A percentile compares a stretch with the other conserved stretches of the same genome.
Conservation (phyloP, 2,113 vertebrate genomes). For the Cettia cetti region DNA sequence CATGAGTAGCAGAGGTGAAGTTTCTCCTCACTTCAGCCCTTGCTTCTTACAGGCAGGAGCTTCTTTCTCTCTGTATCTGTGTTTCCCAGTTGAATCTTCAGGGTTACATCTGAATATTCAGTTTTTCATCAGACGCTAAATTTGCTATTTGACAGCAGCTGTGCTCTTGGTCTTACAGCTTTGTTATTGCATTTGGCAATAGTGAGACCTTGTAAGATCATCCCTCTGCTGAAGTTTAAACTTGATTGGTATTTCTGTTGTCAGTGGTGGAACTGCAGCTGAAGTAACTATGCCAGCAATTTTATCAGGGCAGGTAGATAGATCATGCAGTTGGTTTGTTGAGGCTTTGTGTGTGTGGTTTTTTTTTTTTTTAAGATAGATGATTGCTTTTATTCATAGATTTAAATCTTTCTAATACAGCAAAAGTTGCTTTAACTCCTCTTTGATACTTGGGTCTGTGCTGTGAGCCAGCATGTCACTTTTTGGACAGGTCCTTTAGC, state of each 20-base stretch:
- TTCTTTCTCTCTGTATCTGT: fast-evolving
- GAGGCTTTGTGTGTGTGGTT: neutral
- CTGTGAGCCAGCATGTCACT: neutral
- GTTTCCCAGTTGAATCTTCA: neutral
- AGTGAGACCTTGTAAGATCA: neutral
- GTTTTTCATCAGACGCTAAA: neutral
- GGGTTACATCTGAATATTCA: neutral
- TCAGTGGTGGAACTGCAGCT: neutral
- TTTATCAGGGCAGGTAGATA: neutral
- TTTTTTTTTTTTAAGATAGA: neutral
- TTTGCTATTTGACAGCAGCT: neutral
- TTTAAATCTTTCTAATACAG: neutral
- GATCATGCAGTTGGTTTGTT: neutral
- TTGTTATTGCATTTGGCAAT: neutral
- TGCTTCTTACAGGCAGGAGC: neutral
- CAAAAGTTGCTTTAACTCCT: neutral
- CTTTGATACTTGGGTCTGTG: neutral
- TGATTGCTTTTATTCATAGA: neutral
- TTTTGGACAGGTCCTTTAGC: neutral
- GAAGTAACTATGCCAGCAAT: neutral
- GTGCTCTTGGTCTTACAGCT: neutral
- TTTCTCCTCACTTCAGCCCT: neutral
- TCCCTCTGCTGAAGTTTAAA: neutral
- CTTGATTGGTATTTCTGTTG: neutral
- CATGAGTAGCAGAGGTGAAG: neutral